Conservation (phyloP, 2,888 invertebrate genomes). For the Pristionchus fissidentatus region DNA sequence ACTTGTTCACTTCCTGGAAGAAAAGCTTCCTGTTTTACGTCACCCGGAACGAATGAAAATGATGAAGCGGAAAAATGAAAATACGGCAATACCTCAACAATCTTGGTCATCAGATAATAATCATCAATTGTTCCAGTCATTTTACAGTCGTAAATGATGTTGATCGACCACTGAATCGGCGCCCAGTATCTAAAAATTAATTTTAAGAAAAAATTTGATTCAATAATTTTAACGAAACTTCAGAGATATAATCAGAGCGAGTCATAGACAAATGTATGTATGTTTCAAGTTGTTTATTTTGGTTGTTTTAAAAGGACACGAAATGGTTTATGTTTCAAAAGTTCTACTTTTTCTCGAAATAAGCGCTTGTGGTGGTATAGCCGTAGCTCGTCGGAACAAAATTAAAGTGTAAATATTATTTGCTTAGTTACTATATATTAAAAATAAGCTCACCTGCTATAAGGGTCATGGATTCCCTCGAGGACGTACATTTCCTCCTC, state of each 20-base stretch:
- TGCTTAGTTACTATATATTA: too few species aligned
- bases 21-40: neutral
- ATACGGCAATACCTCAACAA: slow-evolving; percentile 58
- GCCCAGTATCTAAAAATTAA: slow-evolving; percentile 62
- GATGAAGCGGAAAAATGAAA: neutral
- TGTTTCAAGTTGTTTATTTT: too few species aligned
- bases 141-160: slow-evolving; percentile 64
- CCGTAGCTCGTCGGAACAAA: too few species aligned
- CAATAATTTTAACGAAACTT: too few species aligned
- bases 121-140: slow-evolving; percentile 60
- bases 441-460: slow-evolving; percentile 57
- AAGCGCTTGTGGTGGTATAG: too few species aligned
- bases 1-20: slow-evolving; percentile 60
- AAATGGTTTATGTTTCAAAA: too few species aligned
- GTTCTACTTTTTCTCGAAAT: too few species aligned
- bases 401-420: too few species aligned
- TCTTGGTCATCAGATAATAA: slow-evolving; percentile 68
- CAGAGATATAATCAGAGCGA: too few species aligned
- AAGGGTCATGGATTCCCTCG: slow-evolving; percentile 68
- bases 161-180: slow-evolving; percentile 64
- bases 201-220: too few species aligned
- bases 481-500: slow-evolving; percentile 65
- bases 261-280: too few species aligned
- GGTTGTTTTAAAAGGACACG: too few species aligned
- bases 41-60: neutral